Conservation (phyloP, 2,113 vertebrate genomes). For the Amblyopsis rosae region DNA sequence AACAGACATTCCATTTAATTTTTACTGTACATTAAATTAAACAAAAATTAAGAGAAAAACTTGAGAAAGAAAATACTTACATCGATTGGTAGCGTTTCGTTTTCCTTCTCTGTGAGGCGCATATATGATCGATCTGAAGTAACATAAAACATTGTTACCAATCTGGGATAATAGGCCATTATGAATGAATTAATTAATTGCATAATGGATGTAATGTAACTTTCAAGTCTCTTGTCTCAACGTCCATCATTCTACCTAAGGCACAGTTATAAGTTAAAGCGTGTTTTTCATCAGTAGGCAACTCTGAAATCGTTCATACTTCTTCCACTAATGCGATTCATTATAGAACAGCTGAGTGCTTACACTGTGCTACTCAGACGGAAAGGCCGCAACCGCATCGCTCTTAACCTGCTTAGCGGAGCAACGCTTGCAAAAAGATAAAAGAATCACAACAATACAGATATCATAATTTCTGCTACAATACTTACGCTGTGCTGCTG, state of each 20-base stretch:
- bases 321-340: neutral
- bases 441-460: neutral
- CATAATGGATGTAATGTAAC: neutral
- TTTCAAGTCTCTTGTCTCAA: neutral
- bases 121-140: constrained; percentile 89
- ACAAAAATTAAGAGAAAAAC: too few relatives aligned
- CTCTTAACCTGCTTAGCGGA: neutral
- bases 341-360: constrained; percentile 20
- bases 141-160: constrained; percentile 11
- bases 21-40: neutral
- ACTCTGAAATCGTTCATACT: neutral
- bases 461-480: rapidly evolving
- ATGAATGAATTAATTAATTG: too few relatives aligned
- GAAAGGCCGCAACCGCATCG: constrained; percentile 36
- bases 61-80: constrained; percentile 77
- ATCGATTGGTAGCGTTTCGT: constrained; percentile 94
- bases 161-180: neutral
- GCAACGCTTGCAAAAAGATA: neutral
- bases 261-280: neutral
- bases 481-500: constrained; percentile 90
- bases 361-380: neutral
- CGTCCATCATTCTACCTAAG: neutral
- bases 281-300: neutral
- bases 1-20: neutral
- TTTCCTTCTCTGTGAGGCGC: constrained; percentile 95